These are phyloP conservation scores for Pangasius sanitwongsei DNA, from an alignment of 2,797 vertebrate species.

Conservation along the genomic window DNA sequence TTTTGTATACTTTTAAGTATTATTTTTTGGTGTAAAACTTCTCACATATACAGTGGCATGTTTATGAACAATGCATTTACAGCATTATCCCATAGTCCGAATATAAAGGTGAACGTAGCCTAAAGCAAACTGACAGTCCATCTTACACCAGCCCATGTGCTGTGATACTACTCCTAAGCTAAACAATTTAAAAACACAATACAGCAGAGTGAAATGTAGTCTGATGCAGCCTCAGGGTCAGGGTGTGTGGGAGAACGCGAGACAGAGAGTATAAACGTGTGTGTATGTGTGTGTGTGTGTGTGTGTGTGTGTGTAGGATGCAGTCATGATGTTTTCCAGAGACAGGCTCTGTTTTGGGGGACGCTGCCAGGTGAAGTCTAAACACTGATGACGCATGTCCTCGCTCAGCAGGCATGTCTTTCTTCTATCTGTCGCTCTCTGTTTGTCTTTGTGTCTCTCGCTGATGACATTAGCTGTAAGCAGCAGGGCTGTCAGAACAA, in stretches of 20 bases:
- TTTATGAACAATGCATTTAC: neutral
- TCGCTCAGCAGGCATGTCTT: conserved; percentile 35
- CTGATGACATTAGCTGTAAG: conserved; percentile 3
- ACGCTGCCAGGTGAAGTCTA: conserved; percentile 51
- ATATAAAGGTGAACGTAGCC: neutral
- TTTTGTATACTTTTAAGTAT: neutral
- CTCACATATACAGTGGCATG: neutral
- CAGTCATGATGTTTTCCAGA: conserved; percentile 49
- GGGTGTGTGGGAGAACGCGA: conserved; percentile 2
- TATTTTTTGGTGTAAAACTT: neutral
- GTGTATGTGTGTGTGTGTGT: neutral
- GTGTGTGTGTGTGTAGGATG: conserved; percentile 28
- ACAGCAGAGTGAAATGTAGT: neutral
- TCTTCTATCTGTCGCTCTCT: conserved; percentile 23
- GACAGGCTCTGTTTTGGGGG: conserved; percentile 6
- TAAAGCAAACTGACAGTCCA: neutral
- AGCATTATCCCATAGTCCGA: neutral
- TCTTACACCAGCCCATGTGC: neutral
- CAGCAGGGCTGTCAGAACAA: neutral
- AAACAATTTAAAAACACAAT: neutral
- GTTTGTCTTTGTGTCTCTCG: conserved; percentile 3
- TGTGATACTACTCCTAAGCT: neutral
- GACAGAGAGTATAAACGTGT: neutral
- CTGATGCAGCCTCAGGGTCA: neutral
- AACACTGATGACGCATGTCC: conserved; percentile 56